These are phyloP conservation scores for Trichechus manatus DNA, from an alignment of 2,113 vertebrate genomes.

Conservation along the genomic window DNA sequence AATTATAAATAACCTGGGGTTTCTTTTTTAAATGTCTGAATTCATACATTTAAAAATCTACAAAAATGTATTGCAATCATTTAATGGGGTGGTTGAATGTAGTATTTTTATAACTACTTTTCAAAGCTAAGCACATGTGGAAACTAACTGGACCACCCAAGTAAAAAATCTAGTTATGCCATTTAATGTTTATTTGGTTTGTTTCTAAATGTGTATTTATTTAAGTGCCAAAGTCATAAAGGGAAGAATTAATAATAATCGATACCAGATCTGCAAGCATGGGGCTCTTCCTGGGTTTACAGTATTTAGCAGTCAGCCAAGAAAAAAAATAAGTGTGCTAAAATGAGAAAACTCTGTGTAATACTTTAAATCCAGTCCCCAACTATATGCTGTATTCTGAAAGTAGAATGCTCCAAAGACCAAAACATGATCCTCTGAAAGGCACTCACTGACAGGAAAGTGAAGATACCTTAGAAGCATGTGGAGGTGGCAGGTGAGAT, in stretches of 20 bases:
- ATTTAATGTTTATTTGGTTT: constrained; percentile 83
- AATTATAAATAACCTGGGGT: constrained; percentile 44
- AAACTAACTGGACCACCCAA: constrained; percentile 82
- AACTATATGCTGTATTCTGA: neutral
- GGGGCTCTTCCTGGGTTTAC: constrained; percentile 54
- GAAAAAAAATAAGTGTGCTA: neutral
- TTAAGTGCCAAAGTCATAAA: constrained; percentile 83
- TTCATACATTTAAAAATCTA: constrained; percentile 42
- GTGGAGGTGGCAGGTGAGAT: neutral
- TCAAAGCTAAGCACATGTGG: constrained; percentile 81
- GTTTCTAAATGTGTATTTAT: constrained; percentile 82
- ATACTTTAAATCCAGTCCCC: constrained; percentile 43
- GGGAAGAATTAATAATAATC: constrained; percentile 84
- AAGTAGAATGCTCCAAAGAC: constrained; percentile 39
- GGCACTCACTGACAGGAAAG: neutral
- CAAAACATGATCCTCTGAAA: neutral
- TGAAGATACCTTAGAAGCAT: neutral
- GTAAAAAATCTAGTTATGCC: constrained; percentile 77
- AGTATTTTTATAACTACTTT: constrained; percentile 78
- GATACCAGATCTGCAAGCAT: constrained; percentile 79
- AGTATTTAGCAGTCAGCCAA: constrained; percentile 60
- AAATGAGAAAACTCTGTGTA: constrained; percentile 48
- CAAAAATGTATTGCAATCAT: constrained; percentile 60
- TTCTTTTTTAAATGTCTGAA: constrained; percentile 62
- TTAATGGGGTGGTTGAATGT: constrained; percentile 65